These are phyloP conservation scores for Myotis planiceps DNA, from an alignment of 2,797 vertebrate genomes.

Conservation along the genomic window DNA sequence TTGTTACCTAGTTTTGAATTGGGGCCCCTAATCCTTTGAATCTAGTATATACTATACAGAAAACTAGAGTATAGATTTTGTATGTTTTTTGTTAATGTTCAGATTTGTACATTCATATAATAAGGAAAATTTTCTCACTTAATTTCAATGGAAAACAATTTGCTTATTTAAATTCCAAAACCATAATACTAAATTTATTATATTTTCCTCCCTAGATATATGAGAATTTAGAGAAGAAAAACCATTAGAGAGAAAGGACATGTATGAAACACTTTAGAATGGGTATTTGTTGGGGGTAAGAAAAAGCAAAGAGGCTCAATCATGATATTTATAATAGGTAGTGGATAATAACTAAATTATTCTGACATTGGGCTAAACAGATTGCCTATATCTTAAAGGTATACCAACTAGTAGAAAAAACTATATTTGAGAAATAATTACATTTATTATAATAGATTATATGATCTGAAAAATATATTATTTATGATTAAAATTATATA, in stretches of 20 bases:
- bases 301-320: background rate
- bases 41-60: constrained; percentile 7
- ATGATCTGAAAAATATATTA: background rate
- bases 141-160: constrained; percentile 70
- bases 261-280: background rate
- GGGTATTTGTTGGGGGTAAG: background rate
- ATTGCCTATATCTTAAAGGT: background rate
- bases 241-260: background rate
- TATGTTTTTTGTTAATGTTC: constrained; percentile 65
- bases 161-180: background rate
- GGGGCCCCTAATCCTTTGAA: background rate
- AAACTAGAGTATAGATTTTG: constrained; percentile 70
- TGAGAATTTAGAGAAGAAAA: background rate
- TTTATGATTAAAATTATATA: background rate
- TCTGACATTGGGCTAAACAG: background rate
- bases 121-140: constrained; percentile 68
- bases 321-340: background rate
- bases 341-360: constrained; percentile 6
- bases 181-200: background rate
- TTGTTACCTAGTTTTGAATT: background rate
- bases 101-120: constrained; percentile 67
- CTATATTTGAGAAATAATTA: background rate
- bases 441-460: background rate
- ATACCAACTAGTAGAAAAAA: background rate
- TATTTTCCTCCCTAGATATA: background rate